phyloP scores from a whole-genome alignment of 2,113 vertebrate genomes.

The Hippolais icterina region DNA sequence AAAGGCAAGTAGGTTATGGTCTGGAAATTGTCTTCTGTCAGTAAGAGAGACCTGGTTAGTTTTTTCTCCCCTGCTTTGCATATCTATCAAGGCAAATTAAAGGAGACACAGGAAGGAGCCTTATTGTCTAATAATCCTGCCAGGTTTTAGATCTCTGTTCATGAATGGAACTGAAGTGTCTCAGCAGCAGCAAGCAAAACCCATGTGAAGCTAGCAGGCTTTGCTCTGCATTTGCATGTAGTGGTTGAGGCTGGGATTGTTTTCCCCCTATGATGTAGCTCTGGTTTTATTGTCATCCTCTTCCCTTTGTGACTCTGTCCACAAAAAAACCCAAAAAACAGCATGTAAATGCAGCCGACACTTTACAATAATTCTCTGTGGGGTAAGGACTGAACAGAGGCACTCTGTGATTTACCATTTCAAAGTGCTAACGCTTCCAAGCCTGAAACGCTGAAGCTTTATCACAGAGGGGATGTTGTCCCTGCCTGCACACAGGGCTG shows the following conservation, averaged over 20 bases:
- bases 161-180: not conserved
- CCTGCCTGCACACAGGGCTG: not conserved
- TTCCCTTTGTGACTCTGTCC: not conserved
- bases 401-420: slow-evolving; percentile 1
- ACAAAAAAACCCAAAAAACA: not conserved
- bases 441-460: not conserved
- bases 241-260: not conserved
- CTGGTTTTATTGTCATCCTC: not conserved
- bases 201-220: not conserved
- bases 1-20: not conserved
- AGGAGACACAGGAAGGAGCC: slow-evolving; percentile 31
- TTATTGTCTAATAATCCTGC: slow-evolving; percentile 26
- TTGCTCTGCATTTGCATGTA: not conserved
- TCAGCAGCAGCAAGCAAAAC: not conserved
- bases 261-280: not conserved
- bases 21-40: slow-evolving; percentile 39
- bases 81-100: slow-evolving; percentile 56
- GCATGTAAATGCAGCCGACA: not conserved
- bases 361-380: not conserved
- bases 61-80: slow-evolving; percentile 23
- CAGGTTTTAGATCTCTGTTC: not conserved
- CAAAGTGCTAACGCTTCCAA: slow-evolving; percentile 21
- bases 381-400: not conserved
- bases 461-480: not conserved
- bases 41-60: slow-evolving; percentile 29